Evolutionary conservation across 2,113 vertebrate species (phyloP).

Genomic region (Tyrannus savana): DNA sequence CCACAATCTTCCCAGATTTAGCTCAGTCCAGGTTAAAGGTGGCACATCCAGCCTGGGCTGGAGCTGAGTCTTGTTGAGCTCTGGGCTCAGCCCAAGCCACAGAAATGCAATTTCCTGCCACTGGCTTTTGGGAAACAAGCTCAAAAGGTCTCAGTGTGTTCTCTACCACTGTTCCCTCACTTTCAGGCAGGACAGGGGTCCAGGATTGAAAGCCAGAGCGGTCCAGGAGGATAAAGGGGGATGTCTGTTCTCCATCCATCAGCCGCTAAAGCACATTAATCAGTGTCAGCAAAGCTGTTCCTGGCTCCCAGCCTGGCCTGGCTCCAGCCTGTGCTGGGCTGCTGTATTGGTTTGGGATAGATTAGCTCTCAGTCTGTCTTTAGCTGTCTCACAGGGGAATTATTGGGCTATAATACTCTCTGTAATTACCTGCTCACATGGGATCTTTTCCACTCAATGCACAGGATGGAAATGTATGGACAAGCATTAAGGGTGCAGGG

Average conservation of each 20-base stretch:
- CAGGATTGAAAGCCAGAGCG: neutral
- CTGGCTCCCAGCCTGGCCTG: neutral
- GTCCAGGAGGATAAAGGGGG: neutral
- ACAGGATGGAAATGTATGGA: neutral
- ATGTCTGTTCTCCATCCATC: neutral
- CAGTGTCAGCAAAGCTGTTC: neutral
- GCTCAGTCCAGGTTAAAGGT: neutral
- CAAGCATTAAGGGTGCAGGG: neutral
- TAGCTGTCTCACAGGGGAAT: slow-evolving; percentile 24
- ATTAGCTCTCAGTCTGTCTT: slow-evolving; percentile 13
- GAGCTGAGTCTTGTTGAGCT: neutral
- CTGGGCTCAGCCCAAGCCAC: neutral
- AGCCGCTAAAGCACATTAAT: neutral
- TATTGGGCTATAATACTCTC: slow-evolving; percentile 10
- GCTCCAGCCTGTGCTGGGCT: slow-evolving; percentile 8
- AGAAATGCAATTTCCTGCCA: neutral
- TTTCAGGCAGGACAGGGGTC: neutral
- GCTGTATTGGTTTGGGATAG: slow-evolving; percentile 35
- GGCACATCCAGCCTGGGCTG: rapidly evolving
- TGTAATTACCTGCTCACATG: slow-evolving; percentile 34
- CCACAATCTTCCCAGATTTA: neutral
- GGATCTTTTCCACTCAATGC: neutral
- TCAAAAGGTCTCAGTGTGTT: neutral
- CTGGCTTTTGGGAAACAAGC: neutral
- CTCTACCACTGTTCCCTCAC: neutral